Evolutionary conservation across 2,888 invertebrate genomes (phyloP).

Genomic region (Drosophila kambysellisi): DNA sequence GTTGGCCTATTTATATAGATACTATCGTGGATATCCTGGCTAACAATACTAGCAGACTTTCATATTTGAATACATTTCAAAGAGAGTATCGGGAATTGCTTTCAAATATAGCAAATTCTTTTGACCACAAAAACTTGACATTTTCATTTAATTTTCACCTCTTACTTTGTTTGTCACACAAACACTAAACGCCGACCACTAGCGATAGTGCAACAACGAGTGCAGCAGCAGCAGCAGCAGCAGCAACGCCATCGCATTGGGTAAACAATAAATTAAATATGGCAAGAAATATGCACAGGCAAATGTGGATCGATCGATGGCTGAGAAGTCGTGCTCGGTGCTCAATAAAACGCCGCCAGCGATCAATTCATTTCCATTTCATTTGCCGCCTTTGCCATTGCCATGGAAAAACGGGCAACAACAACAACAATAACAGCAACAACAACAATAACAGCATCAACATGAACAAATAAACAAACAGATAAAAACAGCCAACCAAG

Average conservation of each 20-base stretch:
- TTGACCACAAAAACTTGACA: constrained; percentile 2
- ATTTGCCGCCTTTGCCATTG: constrained; percentile 65
- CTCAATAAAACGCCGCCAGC: constrained; percentile 75
- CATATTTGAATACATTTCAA: not conserved
- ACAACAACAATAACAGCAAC: not conserved
- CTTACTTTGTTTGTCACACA: constrained; percentile 21
- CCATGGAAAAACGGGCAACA: constrained; percentile 55
- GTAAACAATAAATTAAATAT: constrained; percentile 68
- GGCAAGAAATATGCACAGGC: constrained; percentile 61
- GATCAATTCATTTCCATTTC: constrained; percentile 74
- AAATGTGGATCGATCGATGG: constrained; percentile 70
- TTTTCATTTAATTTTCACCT: constrained; percentile 40
- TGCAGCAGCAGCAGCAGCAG: constrained; percentile 44
- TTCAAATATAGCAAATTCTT: not conserved
- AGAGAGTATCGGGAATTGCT: not conserved
- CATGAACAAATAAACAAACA: constrained; percentile 6
- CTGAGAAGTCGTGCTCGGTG: constrained; percentile 72
- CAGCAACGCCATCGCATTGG: constrained; percentile 43
- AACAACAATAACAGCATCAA: constrained; percentile 1
- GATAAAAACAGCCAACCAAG: constrained; percentile 20
- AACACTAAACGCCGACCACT: constrained; percentile 27
- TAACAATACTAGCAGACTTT: too few relatives aligned
- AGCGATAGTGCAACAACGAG: constrained; percentile 8
- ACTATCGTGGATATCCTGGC: not conserved
- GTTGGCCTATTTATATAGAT: not conserved